Evolutionary conservation across 2,113 vertebrate species (phyloP), one percentile per base, ranked within the genome.

Genomic region (Dendrocopos noguchii): DNA sequence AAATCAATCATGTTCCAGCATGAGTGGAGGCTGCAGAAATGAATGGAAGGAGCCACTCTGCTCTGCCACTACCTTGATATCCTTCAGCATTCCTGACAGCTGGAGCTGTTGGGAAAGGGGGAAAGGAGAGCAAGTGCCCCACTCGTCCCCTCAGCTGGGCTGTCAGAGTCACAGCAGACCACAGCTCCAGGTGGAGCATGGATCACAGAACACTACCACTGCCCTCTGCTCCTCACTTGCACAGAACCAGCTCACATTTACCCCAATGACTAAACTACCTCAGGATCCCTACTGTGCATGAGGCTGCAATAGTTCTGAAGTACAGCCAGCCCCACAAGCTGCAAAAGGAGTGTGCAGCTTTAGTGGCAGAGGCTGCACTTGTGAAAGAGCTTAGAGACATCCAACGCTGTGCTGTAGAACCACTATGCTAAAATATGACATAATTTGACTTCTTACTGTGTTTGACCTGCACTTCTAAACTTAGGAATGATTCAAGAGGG

Each of bases 251-350:
- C 55, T 27, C 73, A 14, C 71, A 21, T 34, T 70, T 68, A 65
- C 63, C 77, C 31, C 65, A 3, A 0, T 0, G 6, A 2, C 17
- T 12, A 14, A 20, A 9, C 10, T 8, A 9, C 20, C 77, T 15
- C 11, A 21, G 84, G 65, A 56, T 4, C 27, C 70, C 78, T 19
- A 81, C 59, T 63, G 56, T 1, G 19, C 31, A 3, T 0, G 0
- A 60, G 84, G 67, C 75, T 29, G 12, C 2, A 0, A 63, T 52
- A 63, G 63, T 56, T 4, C 88, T 18, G 5, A 39, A 29, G 73
- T 7, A 39, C 73, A 75, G 3, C 31, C 15, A 24, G 4, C 42
- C 28, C 65, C 8, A 17, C 16, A 10, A 42, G 27, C 61, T 22
- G 8, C 57, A 53, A 9, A 33, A 31, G 17, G 46, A 70, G 50